A percentile compares a stretch with the other conserved stretches of the same genome.
phyloP scores from a whole-genome alignment of 2,797 vertebrate species.

The Cynodonichthys magdalenae region DNA sequence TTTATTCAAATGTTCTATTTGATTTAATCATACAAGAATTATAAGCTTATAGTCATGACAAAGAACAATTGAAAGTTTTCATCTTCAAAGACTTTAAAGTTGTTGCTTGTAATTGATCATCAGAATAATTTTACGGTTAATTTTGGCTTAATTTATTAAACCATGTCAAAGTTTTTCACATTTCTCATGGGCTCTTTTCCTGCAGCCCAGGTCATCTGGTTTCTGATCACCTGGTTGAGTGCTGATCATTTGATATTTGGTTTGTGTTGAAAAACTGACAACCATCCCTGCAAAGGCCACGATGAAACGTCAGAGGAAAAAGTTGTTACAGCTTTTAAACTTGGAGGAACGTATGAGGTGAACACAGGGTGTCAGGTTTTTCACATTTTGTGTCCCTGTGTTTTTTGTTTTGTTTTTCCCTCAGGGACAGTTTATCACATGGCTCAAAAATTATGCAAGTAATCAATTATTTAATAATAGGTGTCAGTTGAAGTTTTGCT shows the following conservation, averaged over 20 bases:
- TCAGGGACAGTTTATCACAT: too few species aligned
- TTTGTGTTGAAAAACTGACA: conserved; percentile 35
- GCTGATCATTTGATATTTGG: conserved; percentile 33
- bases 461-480: too few species aligned
- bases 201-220: neutral
- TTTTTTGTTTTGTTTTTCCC: too few species aligned
- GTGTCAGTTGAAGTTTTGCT: too few species aligned
- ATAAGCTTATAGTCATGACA: neutral
- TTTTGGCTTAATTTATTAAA: neutral
- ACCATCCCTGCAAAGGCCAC: conserved; percentile 3
- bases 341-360: too few species aligned
- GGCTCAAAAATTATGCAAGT: too few species aligned
- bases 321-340: neutral
- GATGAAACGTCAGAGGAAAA: too few species aligned
- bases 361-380: too few species aligned
- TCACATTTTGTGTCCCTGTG: too few species aligned
- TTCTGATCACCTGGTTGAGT: conserved; percentile 14
- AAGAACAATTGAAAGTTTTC: conserved; percentile 5
- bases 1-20: conserved; percentile 1
- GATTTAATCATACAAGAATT: conserved; percentile 1
- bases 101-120: neutral
- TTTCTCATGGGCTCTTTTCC: neutral
- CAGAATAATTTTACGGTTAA: neutral
- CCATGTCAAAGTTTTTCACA: too few species aligned
- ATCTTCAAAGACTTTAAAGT: neutral